These are phyloP conservation scores for Tetheella fluctuosa DNA, from an alignment of 2,888 invertebrate genomes.

Conservation along the genomic window DNA sequence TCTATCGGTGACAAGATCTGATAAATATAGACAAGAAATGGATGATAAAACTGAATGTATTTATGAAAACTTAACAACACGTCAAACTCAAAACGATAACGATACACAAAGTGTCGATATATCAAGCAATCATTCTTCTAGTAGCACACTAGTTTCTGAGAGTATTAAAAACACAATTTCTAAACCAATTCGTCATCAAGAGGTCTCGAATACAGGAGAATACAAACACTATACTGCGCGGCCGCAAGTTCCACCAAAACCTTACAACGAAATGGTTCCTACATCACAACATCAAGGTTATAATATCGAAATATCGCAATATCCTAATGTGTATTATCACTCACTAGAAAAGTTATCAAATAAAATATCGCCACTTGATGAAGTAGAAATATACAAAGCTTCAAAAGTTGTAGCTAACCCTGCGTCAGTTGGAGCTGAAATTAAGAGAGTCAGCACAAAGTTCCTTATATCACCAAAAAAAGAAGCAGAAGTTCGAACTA, in stretches of 20 bases:
- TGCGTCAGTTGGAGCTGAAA: conserved; percentile 76
- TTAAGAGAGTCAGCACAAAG: conserved; percentile 75
- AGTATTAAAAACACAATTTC: conserved; percentile 43
- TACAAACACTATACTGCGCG: conserved; percentile 53
- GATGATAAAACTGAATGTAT: conserved; percentile 61
- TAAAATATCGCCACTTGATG: conserved; percentile 60
- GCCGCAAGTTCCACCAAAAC: conserved; percentile 63
- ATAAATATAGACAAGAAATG: conserved; percentile 42
- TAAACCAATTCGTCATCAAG: conserved; percentile 24
- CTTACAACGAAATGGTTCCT: conserved; percentile 47
- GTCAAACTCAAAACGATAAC: conserved; percentile 42
- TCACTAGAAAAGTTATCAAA: conserved; percentile 69
- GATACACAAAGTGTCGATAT: conserved; percentile 46
- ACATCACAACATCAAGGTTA: conserved; percentile 28
- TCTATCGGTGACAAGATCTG: conserved; percentile 50
- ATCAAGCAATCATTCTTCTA: conserved; percentile 67
- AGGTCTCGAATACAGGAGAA: conserved; percentile 19
- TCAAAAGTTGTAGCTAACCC: conserved; percentile 60
- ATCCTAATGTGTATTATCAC: conserved; percentile 75
- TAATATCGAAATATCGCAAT: conserved; percentile 38
- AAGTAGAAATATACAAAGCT: conserved; percentile 66
- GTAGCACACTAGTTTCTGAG: conserved; percentile 73
- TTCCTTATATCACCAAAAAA: conserved; percentile 78
- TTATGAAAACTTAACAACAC: conserved; percentile 70
- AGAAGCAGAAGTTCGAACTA: conserved; percentile 75